phyloP scores from a whole-genome alignment of 2,797 vertebrate species.

The Capromys pilorides region DNA sequence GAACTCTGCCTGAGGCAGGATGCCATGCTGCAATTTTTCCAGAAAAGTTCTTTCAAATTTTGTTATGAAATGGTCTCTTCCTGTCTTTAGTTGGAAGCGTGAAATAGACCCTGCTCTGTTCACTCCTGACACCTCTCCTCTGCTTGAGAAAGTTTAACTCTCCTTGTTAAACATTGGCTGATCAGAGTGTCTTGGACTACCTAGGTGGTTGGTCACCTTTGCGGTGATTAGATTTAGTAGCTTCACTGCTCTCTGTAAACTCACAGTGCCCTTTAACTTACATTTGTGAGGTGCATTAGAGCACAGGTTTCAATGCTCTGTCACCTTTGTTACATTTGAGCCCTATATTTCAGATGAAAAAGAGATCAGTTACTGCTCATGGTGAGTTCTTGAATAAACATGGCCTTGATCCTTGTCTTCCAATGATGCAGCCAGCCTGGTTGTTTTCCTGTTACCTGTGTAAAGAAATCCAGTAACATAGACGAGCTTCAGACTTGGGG shows the following conservation, averaged over 20 bases:
- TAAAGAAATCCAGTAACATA: neutral
- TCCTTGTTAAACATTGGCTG: neutral
- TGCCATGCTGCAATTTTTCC: neutral
- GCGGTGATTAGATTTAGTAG: neutral
- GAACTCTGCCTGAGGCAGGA: neutral
- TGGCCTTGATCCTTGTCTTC: neutral
- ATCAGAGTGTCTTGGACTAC: neutral
- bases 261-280: too few relatives aligned
- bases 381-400: neutral
- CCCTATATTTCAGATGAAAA: slow-evolving; percentile 3
- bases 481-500: neutral
- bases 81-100: neutral
- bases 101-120: neutral
- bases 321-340: neutral
- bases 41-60: slow-evolving; percentile 20
- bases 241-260: neutral
- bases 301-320: neutral
- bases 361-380: neutral
- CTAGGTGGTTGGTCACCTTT: fast-evolving
- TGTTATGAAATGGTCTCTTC: neutral
- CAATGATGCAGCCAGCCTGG: neutral
- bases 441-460: slow-evolving; percentile 17
- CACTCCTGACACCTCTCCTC: neutral
- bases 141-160: neutral
- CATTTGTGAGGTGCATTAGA: neutral